These are phyloP conservation scores for Muntiacus reevesi DNA, from an alignment of 2,113 vertebrate genomes.

Conservation along the genomic window DNA sequence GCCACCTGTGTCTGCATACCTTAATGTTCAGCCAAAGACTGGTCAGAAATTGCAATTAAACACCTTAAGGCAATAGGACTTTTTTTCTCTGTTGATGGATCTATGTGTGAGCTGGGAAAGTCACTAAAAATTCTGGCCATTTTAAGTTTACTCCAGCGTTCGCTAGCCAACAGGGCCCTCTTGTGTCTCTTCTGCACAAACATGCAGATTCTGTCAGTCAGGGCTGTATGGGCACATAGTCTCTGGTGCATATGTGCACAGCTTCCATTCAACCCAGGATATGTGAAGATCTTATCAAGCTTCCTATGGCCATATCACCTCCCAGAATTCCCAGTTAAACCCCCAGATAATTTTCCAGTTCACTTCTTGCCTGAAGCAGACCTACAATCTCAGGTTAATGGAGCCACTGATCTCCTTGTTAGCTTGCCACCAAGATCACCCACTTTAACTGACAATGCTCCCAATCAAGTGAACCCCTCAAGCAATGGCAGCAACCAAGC, in stretches of 20 bases:
- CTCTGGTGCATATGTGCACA: neutral
- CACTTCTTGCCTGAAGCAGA: neutral
- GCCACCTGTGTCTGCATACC: neutral
- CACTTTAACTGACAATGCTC: neutral
- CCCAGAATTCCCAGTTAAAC: neutral
- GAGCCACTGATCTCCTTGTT: neutral
- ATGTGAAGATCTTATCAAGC: neutral
- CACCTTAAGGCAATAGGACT: neutral
- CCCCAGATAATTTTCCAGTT: neutral
- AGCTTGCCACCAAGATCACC: neutral
- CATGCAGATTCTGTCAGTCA: neutral
- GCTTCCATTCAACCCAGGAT: neutral
- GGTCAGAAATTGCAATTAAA: neutral
- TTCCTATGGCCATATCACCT: neutral
- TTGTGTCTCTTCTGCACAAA: neutral
- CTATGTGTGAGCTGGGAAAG: neutral
- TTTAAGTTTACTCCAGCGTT: neutral
- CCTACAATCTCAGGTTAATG: neutral
- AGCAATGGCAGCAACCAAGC: neutral
- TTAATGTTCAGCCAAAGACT: neutral
- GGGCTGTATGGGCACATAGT: neutral
- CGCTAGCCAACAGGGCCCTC: neutral
- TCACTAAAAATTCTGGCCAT: neutral
- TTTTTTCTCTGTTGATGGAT: neutral
- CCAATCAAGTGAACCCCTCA: neutral